Conservation (phyloP, 2,113 vertebrate species). For the Cyprinus carpio region DNA sequence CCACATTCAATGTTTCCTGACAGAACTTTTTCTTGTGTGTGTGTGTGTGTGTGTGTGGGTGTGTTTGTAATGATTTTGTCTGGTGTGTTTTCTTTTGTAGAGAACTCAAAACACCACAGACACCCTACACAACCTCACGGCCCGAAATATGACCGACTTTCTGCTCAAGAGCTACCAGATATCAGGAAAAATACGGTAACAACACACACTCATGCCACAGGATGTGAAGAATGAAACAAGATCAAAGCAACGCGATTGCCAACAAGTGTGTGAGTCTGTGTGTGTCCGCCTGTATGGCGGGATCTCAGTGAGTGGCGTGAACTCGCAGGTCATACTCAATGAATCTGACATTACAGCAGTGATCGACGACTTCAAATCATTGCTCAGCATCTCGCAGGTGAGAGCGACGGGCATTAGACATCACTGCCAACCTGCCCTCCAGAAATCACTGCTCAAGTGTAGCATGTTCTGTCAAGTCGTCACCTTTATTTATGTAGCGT, state of each 20-base stretch:
- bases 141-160: constrained; percentile 90
- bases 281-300: constrained; percentile 71
- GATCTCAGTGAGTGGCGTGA: constrained; percentile 71
- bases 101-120: constrained; percentile 80
- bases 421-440: not conserved
- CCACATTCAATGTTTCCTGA: too few species aligned
- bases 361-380: constrained; percentile 61
- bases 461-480: not conserved
- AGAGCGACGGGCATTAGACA: not conserved
- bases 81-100: constrained; percentile 56
- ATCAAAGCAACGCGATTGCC: not conserved
- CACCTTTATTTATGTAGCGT: too few species aligned
- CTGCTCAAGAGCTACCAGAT: constrained; percentile 87
- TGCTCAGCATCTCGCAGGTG: constrained; percentile 66
- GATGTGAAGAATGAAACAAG: not conserved
- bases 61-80: not conserved
- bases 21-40: too few species aligned
- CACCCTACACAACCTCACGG: constrained; percentile 85
- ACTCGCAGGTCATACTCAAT: constrained; percentile 73
- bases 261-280: not conserved
- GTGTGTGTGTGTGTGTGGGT: not conserved
- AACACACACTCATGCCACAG: not conserved
- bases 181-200: constrained; percentile 73
- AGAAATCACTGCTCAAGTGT: not conserved
- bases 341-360: constrained; percentile 58